Conservation (phyloP, 2,797 vertebrate genomes). For the Mormyrops attenuatus region DNA sequence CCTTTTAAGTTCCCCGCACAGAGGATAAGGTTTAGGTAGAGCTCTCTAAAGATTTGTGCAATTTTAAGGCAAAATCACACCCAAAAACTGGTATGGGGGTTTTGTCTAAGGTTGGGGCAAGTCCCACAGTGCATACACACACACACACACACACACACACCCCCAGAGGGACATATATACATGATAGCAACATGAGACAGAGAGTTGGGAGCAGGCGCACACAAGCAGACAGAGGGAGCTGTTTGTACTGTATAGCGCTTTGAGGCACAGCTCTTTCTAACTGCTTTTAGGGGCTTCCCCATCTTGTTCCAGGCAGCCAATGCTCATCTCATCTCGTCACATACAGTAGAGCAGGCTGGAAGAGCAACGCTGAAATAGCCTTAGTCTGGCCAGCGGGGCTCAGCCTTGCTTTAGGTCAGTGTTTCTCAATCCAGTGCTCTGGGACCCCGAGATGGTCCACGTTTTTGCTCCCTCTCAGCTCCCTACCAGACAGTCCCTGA, state of each 20-base stretch:
- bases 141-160: not conserved
- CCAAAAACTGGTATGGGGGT: not conserved
- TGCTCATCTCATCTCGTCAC: not conserved
- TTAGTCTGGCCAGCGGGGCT: not conserved
- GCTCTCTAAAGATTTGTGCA: not conserved
- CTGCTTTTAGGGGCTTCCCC: not conserved
- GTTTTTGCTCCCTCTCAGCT: not conserved
- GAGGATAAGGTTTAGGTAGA: not conserved
- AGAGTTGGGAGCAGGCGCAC: not conserved
- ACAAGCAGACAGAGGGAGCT: not conserved
- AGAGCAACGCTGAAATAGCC: not conserved
- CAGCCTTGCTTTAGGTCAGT: not conserved
- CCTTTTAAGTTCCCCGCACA: not conserved
- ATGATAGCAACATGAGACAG: not conserved
- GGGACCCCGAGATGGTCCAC: not conserved
- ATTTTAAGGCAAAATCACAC: not conserved
- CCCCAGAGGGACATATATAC: not conserved
- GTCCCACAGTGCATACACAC: not conserved
- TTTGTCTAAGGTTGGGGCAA: not conserved
- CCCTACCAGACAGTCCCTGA: not conserved
- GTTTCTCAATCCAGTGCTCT: not conserved
- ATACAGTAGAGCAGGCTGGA: not conserved
- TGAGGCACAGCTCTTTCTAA: not conserved
- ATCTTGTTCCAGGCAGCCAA: not conserved
- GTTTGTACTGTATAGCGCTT: not conserved